Conservation (phyloP, 2,888 invertebrate genomes). For the Eupeodes latifasciatus region DNA sequence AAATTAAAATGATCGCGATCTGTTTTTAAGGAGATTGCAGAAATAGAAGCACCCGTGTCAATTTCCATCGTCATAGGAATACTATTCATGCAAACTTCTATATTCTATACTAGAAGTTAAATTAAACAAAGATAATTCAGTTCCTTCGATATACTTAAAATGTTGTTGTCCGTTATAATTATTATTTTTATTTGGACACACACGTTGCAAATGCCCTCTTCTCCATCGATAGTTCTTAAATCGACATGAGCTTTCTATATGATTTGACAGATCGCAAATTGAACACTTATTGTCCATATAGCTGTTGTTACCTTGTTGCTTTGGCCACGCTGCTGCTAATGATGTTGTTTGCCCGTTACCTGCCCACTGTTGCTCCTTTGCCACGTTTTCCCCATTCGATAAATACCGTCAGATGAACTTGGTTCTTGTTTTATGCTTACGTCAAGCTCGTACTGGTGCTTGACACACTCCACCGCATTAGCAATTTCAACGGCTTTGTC, state of each 20-base stretch:
- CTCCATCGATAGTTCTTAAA: too few relatives aligned
- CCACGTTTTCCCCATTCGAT: constrained; percentile 21
- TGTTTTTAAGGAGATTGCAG: neutral
- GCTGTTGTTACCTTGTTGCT: too few relatives aligned
- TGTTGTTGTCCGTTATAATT: too few relatives aligned
- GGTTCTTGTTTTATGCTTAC: constrained; percentile 28
- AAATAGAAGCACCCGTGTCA: constrained; percentile 58
- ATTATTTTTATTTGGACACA: too few relatives aligned
- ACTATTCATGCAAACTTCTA: constrained; percentile 44
- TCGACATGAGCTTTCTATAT: too few relatives aligned
- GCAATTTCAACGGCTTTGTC: constrained; percentile 55
- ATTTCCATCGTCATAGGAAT: constrained; percentile 64
- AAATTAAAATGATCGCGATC: constrained; percentile 1
- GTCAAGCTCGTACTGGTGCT: constrained; percentile 59
- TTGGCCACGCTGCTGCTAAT: too few relatives aligned
- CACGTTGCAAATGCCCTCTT: too few relatives aligned
- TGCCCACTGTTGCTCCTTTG: constrained; percentile 1
- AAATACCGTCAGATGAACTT: constrained; percentile 15
- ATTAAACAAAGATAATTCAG: constrained; percentile 11
- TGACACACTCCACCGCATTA: neutral
- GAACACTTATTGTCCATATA: too few relatives aligned
- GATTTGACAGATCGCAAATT: too few relatives aligned
- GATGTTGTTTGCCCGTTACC: too few relatives aligned
- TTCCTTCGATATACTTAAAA: too few relatives aligned
- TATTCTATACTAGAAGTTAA: constrained; percentile 41